These are phyloP conservation scores for Tachystola acroxantha DNA, from an alignment of 2,888 invertebrate genomes.

Conservation along the genomic window DNA sequence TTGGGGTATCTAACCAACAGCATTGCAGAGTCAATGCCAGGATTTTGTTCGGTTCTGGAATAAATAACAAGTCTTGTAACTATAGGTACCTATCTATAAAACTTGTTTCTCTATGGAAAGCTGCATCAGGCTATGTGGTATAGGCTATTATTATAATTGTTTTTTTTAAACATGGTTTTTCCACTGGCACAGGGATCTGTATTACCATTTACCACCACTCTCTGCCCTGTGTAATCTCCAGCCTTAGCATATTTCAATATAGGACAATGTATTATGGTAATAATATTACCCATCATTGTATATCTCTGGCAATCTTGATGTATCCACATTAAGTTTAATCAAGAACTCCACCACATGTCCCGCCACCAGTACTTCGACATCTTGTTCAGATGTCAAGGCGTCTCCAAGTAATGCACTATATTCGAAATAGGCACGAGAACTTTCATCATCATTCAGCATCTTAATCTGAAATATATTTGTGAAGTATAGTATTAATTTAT, in stretches of 20 bases:
- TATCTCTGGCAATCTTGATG: slow-evolving; percentile 78
- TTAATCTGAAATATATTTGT: slow-evolving; percentile 64
- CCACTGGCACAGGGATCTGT: too few species aligned
- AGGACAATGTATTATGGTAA: neutral
- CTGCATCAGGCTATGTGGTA: too few species aligned
- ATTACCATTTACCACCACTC: too few species aligned
- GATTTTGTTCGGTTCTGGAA: slow-evolving; percentile 58
- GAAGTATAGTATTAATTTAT: too few species aligned
- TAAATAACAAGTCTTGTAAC: slow-evolving; percentile 1
- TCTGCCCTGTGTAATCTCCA: too few species aligned
- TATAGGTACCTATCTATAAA: too few species aligned
- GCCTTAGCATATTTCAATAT: too few species aligned
- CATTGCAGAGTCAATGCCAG: slow-evolving; percentile 72
- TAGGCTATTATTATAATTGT: too few species aligned
- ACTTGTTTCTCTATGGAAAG: too few species aligned
- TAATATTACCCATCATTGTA: slow-evolving; percentile 58
- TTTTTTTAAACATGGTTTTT: too few species aligned
- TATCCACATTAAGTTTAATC: slow-evolving; percentile 81
- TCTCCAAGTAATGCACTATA: slow-evolving; percentile 80
- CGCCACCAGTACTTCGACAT: slow-evolving; percentile 83
- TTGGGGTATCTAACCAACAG: slow-evolving; percentile 78
- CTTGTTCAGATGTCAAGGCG: slow-evolving; percentile 69
- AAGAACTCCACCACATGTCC: slow-evolving; percentile 80
- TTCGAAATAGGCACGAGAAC: slow-evolving; percentile 79
- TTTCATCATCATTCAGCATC: slow-evolving; percentile 70